phyloP scores from a whole-genome alignment of 2,113 vertebrate genomes.

The Callipepla squamata region DNA sequence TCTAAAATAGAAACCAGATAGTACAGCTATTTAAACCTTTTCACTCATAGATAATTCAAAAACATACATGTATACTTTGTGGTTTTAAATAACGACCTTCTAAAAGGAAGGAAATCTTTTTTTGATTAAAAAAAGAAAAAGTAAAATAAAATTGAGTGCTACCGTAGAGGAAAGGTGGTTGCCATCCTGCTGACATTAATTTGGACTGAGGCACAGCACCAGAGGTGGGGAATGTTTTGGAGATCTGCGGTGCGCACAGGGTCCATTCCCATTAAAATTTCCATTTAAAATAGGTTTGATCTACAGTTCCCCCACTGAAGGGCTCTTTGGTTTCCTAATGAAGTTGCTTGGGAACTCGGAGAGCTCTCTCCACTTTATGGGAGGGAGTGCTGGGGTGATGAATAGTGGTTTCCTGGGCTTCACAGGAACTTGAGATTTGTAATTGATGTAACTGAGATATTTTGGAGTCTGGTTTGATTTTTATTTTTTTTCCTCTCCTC shows the following conservation, averaged over 20 bases:
- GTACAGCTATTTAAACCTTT: neutral
- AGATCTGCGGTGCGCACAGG: neutral
- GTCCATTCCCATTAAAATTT: neutral
- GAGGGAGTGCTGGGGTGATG: neutral
- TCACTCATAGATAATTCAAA: neutral
- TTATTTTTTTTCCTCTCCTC: neutral
- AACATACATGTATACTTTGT: neutral
- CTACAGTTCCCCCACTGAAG: neutral
- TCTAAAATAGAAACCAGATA: neutral
- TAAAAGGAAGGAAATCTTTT: neutral
- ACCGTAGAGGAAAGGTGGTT: neutral
- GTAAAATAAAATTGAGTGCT: neutral
- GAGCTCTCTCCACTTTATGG: rapidly evolving
- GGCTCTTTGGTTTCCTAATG: neutral
- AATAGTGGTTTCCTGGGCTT: neutral
- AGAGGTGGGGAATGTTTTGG: neutral
- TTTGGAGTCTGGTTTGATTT: neutral
- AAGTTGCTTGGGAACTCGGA: neutral
- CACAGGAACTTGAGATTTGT: neutral
- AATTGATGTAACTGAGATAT: neutral
- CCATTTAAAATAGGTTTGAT: neutral
- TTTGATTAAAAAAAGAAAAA: neutral
- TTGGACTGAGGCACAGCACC: neutral
- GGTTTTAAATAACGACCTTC: neutral
- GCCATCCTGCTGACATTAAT: neutral